Percentiles rank a stretch among this genome's conserved stretches.
Conservation (phyloP, 2,888 invertebrate genomes). For the Dolichopus griseipennis region DNA sequence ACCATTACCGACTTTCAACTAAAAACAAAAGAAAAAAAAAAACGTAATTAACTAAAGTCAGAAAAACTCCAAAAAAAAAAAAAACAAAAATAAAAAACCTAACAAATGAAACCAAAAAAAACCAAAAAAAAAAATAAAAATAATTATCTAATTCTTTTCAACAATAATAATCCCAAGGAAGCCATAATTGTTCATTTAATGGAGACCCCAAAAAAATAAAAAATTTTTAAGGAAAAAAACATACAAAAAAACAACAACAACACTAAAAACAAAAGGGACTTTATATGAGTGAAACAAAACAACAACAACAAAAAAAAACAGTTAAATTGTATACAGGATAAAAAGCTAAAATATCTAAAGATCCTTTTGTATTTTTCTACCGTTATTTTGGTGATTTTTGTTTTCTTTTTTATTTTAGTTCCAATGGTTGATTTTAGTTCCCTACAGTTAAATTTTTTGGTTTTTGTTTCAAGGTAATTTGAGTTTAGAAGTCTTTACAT, state of each 20-base stretch:
- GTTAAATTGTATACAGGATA: neutral
- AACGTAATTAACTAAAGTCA: constrained; percentile 1
- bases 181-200: constrained; percentile 6
- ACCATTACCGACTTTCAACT: neutral
- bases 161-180: constrained; percentile 6
- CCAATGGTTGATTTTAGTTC: neutral
- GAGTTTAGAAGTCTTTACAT: neutral
- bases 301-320: neutral
- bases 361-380: neutral
- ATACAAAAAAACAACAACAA: neutral
- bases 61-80: neutral
- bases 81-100: neutral
- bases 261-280: no score
- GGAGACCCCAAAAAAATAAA: neutral
- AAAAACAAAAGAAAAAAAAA: neutral
- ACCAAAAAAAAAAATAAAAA: neutral
- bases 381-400: no score
- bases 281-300: neutral
- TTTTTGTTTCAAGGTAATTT: neutral
- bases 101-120: no score
- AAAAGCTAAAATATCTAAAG: neutral
- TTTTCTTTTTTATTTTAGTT: neutral
- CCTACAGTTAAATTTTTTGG: neutral
- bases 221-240: neutral
- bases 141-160: constrained; percentile 5